Percentiles rank a stretch among this genome's conserved stretches.
phyloP scores from a whole-genome alignment of 2,797 vertebrate genomes.

The Thripadectes ignobilis region DNA sequence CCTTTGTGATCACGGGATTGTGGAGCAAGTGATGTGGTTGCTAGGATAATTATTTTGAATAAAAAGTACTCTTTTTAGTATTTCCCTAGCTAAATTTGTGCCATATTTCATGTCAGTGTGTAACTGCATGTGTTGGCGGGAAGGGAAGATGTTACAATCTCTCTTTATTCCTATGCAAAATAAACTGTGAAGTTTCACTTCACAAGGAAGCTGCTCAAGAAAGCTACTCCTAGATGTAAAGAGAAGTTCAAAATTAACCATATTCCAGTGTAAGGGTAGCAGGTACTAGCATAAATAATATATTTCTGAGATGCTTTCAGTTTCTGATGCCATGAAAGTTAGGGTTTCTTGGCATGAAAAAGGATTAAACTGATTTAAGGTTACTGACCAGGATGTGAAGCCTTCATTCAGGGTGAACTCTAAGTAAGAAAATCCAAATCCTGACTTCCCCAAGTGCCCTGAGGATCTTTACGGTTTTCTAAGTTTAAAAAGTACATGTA shows the following conservation, averaged over 20 bases:
- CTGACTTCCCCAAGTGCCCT: neutral
- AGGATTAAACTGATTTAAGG: neutral
- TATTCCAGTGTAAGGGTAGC: neutral
- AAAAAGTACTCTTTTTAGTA: constrained; percentile 8
- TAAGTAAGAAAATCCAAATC: neutral
- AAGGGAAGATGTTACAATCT: constrained; percentile 22
- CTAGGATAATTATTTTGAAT: neutral
- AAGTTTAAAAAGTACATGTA: neutral
- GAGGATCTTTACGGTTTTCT: neutral
- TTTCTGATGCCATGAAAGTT: neutral
- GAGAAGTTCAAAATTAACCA: neutral
- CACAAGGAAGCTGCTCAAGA: neutral
- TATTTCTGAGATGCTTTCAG: neutral
- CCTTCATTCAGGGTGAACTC: neutral
- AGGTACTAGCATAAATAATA: neutral
- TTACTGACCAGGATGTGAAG: neutral
- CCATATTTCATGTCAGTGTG: constrained; percentile 24
- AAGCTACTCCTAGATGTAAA: neutral
- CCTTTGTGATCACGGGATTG: neutral
- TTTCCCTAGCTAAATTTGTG: neutral
- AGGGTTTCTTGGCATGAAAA: neutral
- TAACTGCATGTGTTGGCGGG: neutral
- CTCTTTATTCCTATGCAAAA: neutral
- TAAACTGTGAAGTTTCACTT: neutral
- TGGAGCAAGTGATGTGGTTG: neutral